Evolutionary conservation across 2,113 vertebrate genomes (phyloP).

Genomic region (Ramphastos sulfuratus): DNA sequence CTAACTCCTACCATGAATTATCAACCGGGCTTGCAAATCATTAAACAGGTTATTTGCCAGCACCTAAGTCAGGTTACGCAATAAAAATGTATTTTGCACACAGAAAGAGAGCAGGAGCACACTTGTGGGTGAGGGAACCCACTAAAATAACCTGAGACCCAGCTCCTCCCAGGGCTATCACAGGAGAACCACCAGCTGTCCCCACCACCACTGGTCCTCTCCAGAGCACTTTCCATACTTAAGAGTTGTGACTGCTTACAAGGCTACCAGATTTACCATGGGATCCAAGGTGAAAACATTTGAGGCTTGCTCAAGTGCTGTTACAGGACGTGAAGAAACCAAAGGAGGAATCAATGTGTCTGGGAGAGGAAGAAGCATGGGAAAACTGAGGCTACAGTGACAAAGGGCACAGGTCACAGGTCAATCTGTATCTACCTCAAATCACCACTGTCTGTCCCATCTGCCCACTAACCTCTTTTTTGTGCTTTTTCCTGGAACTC

Average conservation of each 20-base stretch:
- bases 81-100: neutral
- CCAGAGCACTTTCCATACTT: neutral
- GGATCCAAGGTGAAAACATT: neutral
- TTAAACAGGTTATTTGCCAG: neutral
- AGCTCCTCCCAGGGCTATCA: neutral
- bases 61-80: neutral
- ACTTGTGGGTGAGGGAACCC: fast-evolving
- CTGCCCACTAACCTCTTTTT: neutral
- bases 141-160: fast-evolving
- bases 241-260: neutral
- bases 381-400: neutral
- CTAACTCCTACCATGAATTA: neutral
- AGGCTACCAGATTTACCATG: neutral
- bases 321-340: neutral
- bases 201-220: fast-evolving
- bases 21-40: neutral
- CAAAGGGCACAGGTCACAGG: neutral
- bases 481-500: neutral
- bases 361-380: neutral
- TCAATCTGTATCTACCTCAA: neutral
- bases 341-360: neutral
- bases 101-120: neutral
- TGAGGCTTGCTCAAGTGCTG: neutral
- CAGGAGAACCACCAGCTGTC: neutral
- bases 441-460: neutral